Conservation (phyloP, 2,888 invertebrate genomes). For the Thymelicus acteon region DNA sequence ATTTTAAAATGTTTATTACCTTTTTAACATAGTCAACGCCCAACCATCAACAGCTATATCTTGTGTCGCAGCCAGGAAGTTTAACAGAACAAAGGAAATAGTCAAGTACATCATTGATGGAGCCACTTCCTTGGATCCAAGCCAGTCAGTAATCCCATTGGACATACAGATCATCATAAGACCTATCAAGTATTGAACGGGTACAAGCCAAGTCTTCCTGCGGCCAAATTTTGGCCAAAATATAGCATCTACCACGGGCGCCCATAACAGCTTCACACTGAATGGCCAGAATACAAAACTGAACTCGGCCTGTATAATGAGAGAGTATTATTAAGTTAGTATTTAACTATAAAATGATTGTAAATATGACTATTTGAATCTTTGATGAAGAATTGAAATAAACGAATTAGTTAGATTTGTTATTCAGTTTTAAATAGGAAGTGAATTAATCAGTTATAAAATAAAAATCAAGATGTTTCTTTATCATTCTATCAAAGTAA, state of each 20-base stretch:
- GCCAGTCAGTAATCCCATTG: constrained; percentile 88
- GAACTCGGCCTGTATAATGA: constrained; percentile 91
- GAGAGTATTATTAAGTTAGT: background rate
- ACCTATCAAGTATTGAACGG: constrained; percentile 96
- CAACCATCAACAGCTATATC: constrained; percentile 99
- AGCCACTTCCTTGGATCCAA: constrained; percentile 86
- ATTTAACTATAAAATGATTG: no score
- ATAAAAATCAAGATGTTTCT: no score
- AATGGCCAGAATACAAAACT: constrained; percentile 98
- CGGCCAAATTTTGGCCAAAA: constrained; percentile 94
- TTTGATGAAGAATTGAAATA: no score
- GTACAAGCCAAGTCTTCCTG: constrained; percentile 97
- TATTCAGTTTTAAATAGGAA: no score
- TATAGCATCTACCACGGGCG: constrained; percentile 98
- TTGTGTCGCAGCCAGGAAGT: constrained; percentile 99
- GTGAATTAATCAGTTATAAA: no score
- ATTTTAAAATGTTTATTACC: constrained; percentile 74
- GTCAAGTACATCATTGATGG: constrained; percentile 93
- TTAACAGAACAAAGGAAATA: constrained; percentile 93
- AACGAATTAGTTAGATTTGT: no score
- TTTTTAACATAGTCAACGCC: constrained; percentile 99
- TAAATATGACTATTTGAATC: no score
- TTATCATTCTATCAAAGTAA: no score
- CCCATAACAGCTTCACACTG: constrained; percentile 97
- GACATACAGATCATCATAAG: constrained; percentile 95